Evolutionary conservation across 2,113 vertebrate genomes (phyloP), one percentile per base, ranked within the genome.

Genomic region (Tretioscincus oriximinensis): DNA sequence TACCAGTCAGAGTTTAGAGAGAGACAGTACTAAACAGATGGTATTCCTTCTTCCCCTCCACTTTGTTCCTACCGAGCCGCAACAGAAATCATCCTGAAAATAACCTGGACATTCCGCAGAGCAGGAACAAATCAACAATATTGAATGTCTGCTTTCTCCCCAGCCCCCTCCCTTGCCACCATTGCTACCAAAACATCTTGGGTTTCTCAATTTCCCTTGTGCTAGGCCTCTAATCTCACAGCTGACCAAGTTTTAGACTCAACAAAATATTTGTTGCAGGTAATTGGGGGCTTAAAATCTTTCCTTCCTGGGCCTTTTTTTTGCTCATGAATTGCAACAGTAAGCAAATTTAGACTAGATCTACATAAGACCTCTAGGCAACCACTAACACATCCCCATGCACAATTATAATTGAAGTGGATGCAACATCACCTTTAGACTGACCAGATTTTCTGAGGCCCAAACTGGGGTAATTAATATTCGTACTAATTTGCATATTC

Each of bases 21-120:
- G 54, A 66, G n/a, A 69, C 70, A 67, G 85, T 60, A 41, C 80
- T 63, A 70, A 77, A 79, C 83, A 87, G 85, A 77, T 82, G 61
- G 69, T 75, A 82, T 83, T 65, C 84, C 79, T n/a, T 81, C 71
- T 61, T 45, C 10, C 20, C 12, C 21, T 21, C 29, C 49, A 28
- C 70, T 45, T 20, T 28, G 41, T 4, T 22, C 61, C 60, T 41
- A 63, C 45, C 45, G n/a, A 66, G 65, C 14, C 51, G 67, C 35
- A 65, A 63, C 61, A 71, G 47, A 72, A 21, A 14, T 72, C 8
- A 60, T 47, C 28, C 72, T 29, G 77, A 80, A 84, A 80, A 76
- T 80, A 84, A 70, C 54, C 45, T 41, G 58, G 47, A 51, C 24
- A 5, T 64, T 84, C 14, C 65, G 28, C 28, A 2, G n/a, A 54